phyloP scores from a whole-genome alignment of 2,888 invertebrate genomes.

The Dasysyrphus tricinctus region DNA sequence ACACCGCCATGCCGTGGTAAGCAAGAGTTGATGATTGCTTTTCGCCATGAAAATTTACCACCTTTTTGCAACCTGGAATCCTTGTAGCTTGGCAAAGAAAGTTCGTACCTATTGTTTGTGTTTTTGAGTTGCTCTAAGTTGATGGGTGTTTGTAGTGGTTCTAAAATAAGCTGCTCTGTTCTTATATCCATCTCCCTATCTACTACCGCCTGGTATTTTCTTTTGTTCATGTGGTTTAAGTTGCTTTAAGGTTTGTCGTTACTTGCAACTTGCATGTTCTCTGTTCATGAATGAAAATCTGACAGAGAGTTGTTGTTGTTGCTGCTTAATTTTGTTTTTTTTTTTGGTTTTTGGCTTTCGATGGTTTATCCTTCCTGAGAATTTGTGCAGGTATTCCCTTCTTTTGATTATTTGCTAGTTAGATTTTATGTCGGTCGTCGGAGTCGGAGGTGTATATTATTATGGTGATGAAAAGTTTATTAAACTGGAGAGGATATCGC shows the following conservation, averaged over 20 bases:
- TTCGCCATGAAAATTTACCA: slow-evolving; percentile 63
- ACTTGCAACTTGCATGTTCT: slow-evolving; percentile 36
- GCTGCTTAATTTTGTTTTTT: neutral
- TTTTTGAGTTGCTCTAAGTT: slow-evolving; percentile 57
- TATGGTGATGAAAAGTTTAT: slow-evolving; percentile 32
- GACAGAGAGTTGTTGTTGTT: slow-evolving; percentile 1
- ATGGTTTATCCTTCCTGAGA: slow-evolving; percentile 26
- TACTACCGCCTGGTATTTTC: slow-evolving; percentile 1
- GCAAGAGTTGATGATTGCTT: slow-evolving; percentile 64
- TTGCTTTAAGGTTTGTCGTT: slow-evolving; percentile 25
- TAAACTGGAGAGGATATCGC: slow-evolving; percentile 22
- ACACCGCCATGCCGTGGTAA: neutral
- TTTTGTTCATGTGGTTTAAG: slow-evolving; percentile 24
- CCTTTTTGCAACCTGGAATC: slow-evolving; percentile 47
- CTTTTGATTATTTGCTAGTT: slow-evolving; percentile 40
- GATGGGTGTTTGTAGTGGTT: slow-evolving; percentile 66
- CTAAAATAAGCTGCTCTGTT: slow-evolving; percentile 51
- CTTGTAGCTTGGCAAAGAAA: slow-evolving; percentile 44
- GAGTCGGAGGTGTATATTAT: slow-evolving; percentile 11
- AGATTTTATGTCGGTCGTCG: slow-evolving; percentile 3
- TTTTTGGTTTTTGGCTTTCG: slow-evolving; percentile 21
- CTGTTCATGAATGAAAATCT: slow-evolving; percentile 33
- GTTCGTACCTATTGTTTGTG: slow-evolving; percentile 37
- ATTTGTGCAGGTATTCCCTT: slow-evolving; percentile 6
- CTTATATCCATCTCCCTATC: neutral